Base-by-base conservation (phyloP, 2,888 invertebrate species). In the Agrotis puta region DNA sequence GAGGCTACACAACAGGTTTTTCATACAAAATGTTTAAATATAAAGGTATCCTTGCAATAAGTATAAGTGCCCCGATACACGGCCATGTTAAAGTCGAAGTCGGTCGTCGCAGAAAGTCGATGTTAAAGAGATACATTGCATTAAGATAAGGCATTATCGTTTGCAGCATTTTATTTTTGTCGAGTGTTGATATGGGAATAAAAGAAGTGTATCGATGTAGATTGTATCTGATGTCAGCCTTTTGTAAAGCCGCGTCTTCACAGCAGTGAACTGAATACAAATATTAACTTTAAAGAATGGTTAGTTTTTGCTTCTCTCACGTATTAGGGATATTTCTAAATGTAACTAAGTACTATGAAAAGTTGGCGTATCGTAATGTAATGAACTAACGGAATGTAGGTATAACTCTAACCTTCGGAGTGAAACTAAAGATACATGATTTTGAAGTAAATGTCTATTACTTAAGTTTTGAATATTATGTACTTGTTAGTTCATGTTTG, bases 1-100 rank as follows among this genome's bases (percentile, higher is more conserved):
- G 68, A 75, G 76, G 56, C 64, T 79, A 50, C 72, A 73, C 67
- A 85, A 87, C 87, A 73, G 81, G 87, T 87, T 87, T 77, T 78
- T 79, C 65, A 70, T 85, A 78, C 64, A 74, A 80, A 78, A 81
- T 71, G 18, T 57, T 72, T 71, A 70, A 74, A 77, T 74, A 75
- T 75, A 77, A 63, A 71, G 50, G 63, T 71, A 50, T 33, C 48
- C 59, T 33, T 62, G 50, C 43, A 62, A 20, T 18, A 51, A 16
- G 20, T 47, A 45, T 66, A 79, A 63, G 70, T 56, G 70, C 33
- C 27, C 24, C 47, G n/a, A n/a, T 54, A 54, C 45, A 75, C 59
- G 33, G 9, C 24, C 59, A 59, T 63, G 65, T 65, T 43, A 9
- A 20, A 65, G 54, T 59, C 57, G 54, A 66, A 33, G 51, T 63